phyloP scores from a whole-genome alignment of 2,113 vertebrate genomes.

The Lanius ludovicianus region DNA sequence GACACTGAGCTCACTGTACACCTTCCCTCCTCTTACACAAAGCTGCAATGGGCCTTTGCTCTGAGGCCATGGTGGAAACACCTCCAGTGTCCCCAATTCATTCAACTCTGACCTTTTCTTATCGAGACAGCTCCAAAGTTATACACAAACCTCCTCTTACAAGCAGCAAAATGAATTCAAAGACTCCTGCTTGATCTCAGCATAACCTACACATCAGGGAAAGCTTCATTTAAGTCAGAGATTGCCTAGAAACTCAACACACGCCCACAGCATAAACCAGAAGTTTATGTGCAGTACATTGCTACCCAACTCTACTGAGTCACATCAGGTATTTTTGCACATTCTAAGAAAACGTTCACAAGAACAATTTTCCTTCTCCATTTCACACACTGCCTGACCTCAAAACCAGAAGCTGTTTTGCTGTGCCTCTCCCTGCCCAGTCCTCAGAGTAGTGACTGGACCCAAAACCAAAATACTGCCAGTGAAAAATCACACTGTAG shows the following conservation, averaged over 20 bases:
- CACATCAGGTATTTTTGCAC: neutral
- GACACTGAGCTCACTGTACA: neutral
- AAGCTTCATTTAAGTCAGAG: neutral
- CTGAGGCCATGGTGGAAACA: neutral
- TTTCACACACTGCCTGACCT: neutral
- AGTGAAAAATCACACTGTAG: neutral
- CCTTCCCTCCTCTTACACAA: neutral
- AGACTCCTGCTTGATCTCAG: neutral
- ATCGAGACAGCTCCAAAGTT: neutral
- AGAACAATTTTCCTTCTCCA: neutral
- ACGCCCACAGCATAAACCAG: neutral
- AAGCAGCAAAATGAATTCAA: neutral
- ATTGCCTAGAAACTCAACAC: neutral
- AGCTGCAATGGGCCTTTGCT: neutral
- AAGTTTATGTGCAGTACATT: neutral
- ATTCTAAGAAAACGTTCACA: neutral
- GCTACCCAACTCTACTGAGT: neutral
- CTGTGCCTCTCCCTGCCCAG: rapidly evolving
- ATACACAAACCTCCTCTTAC: neutral
- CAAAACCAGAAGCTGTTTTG: neutral
- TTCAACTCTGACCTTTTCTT: neutral
- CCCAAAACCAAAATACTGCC: neutral
- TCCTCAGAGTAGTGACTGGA: neutral
- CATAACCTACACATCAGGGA: neutral
- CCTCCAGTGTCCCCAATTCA: neutral